Conservation (phyloP, 2,888 invertebrate genomes). For the Andrena bicolor region DNA sequence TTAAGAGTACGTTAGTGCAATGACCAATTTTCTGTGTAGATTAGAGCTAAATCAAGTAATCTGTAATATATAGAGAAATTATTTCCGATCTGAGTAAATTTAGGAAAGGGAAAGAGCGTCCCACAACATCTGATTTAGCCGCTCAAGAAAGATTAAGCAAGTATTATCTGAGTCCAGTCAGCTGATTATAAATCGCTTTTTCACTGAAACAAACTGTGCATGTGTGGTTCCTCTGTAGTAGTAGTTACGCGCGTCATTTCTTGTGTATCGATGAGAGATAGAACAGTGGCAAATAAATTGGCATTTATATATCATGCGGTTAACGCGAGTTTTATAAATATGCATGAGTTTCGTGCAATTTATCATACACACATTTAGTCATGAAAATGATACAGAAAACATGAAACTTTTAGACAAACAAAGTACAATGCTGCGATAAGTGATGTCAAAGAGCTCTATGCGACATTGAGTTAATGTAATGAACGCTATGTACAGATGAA, state of each 20-base stretch:
- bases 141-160: constrained; percentile 50
- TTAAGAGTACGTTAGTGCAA: constrained; percentile 37
- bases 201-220: constrained; percentile 21
- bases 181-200: constrained; percentile 41
- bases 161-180: constrained; percentile 46
- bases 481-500: constrained; percentile 19
- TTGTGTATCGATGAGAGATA: constrained; percentile 15
- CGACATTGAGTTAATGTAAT: constrained; percentile 21
- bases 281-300: constrained; percentile 35
- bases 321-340: constrained; percentile 30
- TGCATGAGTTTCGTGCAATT: constrained; percentile 44
- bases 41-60: constrained; percentile 9
- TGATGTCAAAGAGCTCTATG: constrained; percentile 22
- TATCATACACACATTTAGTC: constrained; percentile 7
- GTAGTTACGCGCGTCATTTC: constrained; percentile 21
- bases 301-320: constrained; percentile 30
- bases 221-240: constrained; percentile 11
- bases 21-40: constrained; percentile 41
- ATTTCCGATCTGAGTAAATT: constrained; percentile 26
- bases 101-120: constrained; percentile 18
- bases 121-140: constrained; percentile 38
- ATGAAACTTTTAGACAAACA: constrained; percentile 19
- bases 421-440: constrained; percentile 5
- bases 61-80: constrained; percentile 34
- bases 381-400: neutral